Percentiles rank a stretch among this genome's conserved stretches.
phyloP scores from a whole-genome alignment of 1,140 invertebrate species.

The Eufriesea mexicana region DNA sequence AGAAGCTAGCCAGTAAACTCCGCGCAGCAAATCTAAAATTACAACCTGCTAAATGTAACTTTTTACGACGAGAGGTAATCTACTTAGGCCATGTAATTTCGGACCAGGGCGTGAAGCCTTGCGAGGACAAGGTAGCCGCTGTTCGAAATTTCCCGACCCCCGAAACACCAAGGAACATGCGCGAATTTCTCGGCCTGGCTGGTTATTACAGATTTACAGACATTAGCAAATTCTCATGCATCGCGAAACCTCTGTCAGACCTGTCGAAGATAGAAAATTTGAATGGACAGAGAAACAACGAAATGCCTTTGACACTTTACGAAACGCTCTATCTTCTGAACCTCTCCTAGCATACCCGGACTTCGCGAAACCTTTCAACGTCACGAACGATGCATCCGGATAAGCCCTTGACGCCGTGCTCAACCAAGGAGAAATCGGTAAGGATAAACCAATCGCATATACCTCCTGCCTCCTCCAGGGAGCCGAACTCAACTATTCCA shows the following conservation, averaged over 20 bases:
- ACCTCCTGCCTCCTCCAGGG: accelerated
- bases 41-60: neutral
- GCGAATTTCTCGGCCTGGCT: too few relatives aligned
- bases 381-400: neutral
- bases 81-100: neutral
- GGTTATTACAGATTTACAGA: too few relatives aligned
- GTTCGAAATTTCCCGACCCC: neutral
- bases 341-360: neutral
- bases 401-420: neutral
- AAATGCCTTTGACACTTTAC: too few relatives aligned
- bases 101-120: neutral
- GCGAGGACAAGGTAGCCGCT: neutral
- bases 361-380: neutral
- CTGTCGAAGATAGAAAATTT: too few relatives aligned
- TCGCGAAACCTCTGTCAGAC: neutral
- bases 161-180: neutral
- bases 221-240: too few relatives aligned
- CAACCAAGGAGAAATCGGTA: neutral
- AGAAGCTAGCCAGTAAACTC: neutral
- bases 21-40: accelerated
- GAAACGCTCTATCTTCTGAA: too few relatives aligned
- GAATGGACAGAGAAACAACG: neutral
- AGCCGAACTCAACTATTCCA: neutral
- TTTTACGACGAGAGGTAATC: neutral
- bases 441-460: neutral